Base-by-base conservation (phyloP, 2,888 invertebrate genomes). In the Ferdinandea cuprea region DNA sequence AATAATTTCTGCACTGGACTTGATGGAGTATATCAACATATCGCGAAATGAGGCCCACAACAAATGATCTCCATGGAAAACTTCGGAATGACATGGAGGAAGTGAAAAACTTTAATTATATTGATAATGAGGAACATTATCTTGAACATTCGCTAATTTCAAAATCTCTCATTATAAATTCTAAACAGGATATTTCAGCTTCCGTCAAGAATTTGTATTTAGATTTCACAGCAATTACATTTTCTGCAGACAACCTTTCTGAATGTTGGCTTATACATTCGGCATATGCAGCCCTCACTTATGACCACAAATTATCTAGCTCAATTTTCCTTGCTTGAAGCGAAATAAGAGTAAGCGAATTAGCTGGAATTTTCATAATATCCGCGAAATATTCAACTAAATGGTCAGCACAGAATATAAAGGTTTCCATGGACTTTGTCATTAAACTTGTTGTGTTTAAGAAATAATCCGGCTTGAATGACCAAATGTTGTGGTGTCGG, bases 21-120 rank as follows among this genome's bases (percentile, higher is more conserved):
- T 7, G 35, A 21, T 6, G 54, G 13, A 1, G 63, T 2, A 19
- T 56, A 46, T 0, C 35, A 78, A 78, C 40, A 65, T 42, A 13
- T 71, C 78, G 4, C 78, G 63, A 32, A 78, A 71, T 3, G 46
- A 37, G 2, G 66, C 72, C n/a, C 79, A 79, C 11, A 56, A 44
- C 1, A 68, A 19, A 40, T 79, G 68, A 13, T 73, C 68, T 0
- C 73, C 48, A 8, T 40, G 3, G 28, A 79, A 79, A 1, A 61
- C 19, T 37, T 78, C 78, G 3, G 52, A 59, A 25, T 72, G 66
- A 46, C 72, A 79, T 15, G 72, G 66, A 1, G 72, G 66, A 28
- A 42, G 42, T 0, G 15, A 25, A 17, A 44, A 58, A 7, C 25
- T 30, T 8, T 35, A n/a, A 35, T 1, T 35, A 0, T 0, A 9